Conservation (phyloP, 2,113 vertebrate species). For the Sturnus vulgaris region DNA sequence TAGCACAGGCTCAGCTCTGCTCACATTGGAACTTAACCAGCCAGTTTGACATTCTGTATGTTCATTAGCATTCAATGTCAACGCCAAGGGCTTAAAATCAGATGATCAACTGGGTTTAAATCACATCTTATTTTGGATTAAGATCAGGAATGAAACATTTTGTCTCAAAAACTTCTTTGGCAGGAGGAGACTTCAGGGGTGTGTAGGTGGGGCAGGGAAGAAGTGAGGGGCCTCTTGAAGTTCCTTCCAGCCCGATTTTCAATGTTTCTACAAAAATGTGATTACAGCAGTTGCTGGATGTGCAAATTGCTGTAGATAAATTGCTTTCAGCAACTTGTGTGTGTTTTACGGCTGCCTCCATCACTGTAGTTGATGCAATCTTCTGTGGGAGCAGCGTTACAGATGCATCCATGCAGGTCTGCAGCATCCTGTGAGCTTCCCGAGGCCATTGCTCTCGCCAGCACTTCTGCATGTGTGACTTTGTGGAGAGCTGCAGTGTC, state of each 20-base stretch:
- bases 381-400: neutral
- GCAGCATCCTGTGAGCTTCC: neutral
- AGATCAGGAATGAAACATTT: neutral
- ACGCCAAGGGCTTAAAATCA: neutral
- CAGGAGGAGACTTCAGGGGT: neutral
- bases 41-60: neutral
- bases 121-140: neutral
- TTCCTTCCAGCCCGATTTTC: neutral
- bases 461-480: neutral
- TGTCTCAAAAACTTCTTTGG: neutral
- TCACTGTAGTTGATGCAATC: neutral
- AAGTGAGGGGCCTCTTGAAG: neutral
- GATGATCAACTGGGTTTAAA: neutral
- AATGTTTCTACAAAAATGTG: neutral
- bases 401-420: accelerated
- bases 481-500: neutral
- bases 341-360: neutral
- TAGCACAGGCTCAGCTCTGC: neutral
- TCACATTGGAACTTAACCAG: neutral
- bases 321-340: neutral
- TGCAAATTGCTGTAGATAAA: neutral
- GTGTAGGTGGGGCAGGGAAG: neutral
- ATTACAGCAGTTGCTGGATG: neutral
- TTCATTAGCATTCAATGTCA: neutral
- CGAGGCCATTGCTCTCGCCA: neutral